Evolutionary conservation across 2,113 vertebrate species (phyloP).

Genomic region (Pungitius pungitius): DNA sequence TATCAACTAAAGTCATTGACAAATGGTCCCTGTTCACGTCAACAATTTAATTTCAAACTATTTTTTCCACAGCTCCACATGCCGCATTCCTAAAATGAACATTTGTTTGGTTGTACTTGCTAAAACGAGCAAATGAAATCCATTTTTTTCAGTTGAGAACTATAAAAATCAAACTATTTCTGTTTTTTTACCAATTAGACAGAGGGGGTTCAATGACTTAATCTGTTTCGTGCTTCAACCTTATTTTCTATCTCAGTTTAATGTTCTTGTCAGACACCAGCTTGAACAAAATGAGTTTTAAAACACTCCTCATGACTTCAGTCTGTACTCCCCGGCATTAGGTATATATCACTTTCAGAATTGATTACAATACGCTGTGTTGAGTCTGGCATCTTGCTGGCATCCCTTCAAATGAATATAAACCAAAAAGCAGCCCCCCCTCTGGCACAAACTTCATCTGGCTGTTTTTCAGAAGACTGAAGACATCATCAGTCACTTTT

Average conservation of each 20-base stretch:
- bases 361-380: conserved; percentile 15
- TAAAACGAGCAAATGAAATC: not conserved
- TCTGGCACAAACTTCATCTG: conserved; percentile 2
- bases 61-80: not conserved
- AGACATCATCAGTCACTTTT: conserved; percentile 32
- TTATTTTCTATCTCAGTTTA: conserved; percentile 24
- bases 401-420: conserved; percentile 3
- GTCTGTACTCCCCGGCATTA: conserved; percentile 4
- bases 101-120: not conserved
- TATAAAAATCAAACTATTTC: not conserved
- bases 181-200: conserved; percentile 8
- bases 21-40: not conserved
- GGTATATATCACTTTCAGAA: conserved; percentile 26
- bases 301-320: conserved; percentile 34
- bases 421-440: conserved; percentile 8
- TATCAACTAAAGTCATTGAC: not conserved
- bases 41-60: not conserved
- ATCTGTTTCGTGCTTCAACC: conserved; percentile 14
- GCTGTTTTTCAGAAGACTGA: conserved; percentile 17
- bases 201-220: conserved; percentile 9
- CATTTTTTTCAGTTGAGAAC: not conserved
- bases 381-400: conserved; percentile 2
- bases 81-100: not conserved
- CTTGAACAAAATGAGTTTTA: conserved; percentile 25
- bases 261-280: conserved; percentile 40